Evolutionary conservation across 2,888 invertebrate species (phyloP).

Genomic region (Coelogynopora nodosa): DNA sequence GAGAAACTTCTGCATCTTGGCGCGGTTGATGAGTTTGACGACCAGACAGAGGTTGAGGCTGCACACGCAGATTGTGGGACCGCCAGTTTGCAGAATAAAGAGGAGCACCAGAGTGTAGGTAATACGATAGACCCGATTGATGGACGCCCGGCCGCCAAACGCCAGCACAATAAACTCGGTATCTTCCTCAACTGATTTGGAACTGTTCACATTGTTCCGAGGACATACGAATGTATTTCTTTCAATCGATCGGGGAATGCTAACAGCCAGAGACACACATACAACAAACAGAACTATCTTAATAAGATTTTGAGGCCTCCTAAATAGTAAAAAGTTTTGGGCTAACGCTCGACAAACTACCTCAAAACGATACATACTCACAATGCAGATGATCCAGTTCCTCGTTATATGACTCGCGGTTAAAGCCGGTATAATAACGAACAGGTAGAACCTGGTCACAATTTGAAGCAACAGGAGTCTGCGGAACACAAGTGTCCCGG

Average conservation of each 20-base stretch:
- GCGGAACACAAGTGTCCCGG: not conserved
- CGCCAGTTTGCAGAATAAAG: constrained; percentile 33
- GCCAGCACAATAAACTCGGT: not conserved
- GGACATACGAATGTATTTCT: not conserved
- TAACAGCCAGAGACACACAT: not conserved
- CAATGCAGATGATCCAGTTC: constrained; percentile 9
- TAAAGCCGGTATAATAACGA: not conserved
- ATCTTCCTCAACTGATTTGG: not conserved
- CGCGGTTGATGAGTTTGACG: not conserved
- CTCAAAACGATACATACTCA: constrained; percentile 32
- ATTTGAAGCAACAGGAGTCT: not conserved
- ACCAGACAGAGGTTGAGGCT: not conserved
- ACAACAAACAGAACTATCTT: not conserved
- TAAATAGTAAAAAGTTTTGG: not conserved
- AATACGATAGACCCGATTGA: not conserved
- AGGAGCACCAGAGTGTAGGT: not conserved
- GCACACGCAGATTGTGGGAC: constrained; percentile 12
- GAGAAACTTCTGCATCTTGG: not conserved
- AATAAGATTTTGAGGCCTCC: not conserved
- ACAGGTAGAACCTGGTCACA: not conserved
- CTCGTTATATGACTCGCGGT: constrained; percentile 17
- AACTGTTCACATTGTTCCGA: not conserved
- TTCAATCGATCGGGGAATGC: constrained; percentile 21
- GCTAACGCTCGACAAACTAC: not conserved
- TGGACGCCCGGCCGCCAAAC: not conserved